Evolutionary conservation across 2,797 vertebrate genomes (phyloP).

Genomic region (Bryconaethiops microstoma): DNA sequence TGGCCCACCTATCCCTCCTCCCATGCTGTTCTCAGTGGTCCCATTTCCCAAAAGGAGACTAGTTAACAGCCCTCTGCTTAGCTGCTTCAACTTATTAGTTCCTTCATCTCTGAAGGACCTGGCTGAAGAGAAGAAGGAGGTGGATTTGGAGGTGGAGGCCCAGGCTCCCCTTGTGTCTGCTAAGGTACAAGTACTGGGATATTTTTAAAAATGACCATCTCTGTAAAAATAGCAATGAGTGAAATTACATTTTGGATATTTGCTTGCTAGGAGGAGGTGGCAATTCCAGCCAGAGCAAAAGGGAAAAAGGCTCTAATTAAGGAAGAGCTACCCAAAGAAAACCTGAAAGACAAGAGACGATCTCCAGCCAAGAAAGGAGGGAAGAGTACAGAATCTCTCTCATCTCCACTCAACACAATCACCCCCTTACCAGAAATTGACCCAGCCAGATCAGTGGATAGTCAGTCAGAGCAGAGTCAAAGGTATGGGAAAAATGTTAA

Average conservation of each 20-base stretch:
- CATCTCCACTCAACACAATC: fast-evolving
- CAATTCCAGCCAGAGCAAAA: conserved; percentile 50
- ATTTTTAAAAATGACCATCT: background rate
- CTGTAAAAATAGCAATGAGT: background rate
- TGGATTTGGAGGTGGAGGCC: conserved; percentile 51
- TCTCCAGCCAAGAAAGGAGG: conserved; percentile 53
- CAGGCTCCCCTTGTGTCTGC: background rate
- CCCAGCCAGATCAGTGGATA: conserved; percentile 48
- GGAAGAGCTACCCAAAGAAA: conserved; percentile 50
- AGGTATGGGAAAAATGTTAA: conserved; percentile 30
- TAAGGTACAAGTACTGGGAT: conserved; percentile 28
- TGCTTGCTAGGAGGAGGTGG: conserved; percentile 62
- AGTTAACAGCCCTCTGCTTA: conserved; percentile 42
- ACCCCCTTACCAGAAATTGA: conserved; percentile 52
- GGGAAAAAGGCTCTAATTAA: conserved; percentile 58
- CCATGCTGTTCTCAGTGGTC: conserved; percentile 78
- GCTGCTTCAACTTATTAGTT: conserved; percentile 79
- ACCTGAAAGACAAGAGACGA: conserved; percentile 59
- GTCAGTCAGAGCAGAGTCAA: conserved; percentile 58
- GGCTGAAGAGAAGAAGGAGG: conserved; percentile 68
- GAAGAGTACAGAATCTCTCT: conserved; percentile 43
- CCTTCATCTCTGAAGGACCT: conserved; percentile 56
- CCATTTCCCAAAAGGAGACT: conserved; percentile 73
- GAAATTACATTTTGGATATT: background rate
- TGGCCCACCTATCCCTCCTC: conserved; percentile 76